A percentile compares a stretch with the other conserved stretches of the same genome.
Conservation (phyloP, 2,797 vertebrate species). For the Sarcophilus harrisii region DNA sequence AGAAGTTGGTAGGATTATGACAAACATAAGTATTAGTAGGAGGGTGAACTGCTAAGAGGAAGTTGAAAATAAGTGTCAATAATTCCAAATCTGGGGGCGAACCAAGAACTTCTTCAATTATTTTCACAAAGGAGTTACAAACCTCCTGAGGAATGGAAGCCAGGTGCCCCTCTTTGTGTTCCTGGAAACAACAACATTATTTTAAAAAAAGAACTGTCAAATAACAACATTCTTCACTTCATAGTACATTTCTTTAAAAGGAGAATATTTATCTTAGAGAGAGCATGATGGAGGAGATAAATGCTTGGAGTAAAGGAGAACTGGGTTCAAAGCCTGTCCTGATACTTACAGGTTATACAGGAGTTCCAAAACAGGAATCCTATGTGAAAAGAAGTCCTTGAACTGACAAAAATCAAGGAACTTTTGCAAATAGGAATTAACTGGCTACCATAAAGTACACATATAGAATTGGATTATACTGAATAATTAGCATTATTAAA, state of each 20-base stretch:
- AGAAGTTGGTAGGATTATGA: slow-evolving; percentile 98
- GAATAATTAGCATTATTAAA: not conserved
- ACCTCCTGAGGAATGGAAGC: slow-evolving; percentile 94
- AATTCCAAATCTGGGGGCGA: slow-evolving; percentile 97
- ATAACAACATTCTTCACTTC: slow-evolving; percentile 52
- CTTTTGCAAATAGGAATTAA: not conserved
- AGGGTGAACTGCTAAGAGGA: slow-evolving; percentile 97
- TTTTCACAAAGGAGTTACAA: slow-evolving; percentile 97
- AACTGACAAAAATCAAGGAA: not conserved
- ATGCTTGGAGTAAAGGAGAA: not conserved
- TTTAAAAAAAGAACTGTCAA: slow-evolving; percentile 53
- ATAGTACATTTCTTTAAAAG: slow-evolving; percentile 25
- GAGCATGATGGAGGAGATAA: not conserved
- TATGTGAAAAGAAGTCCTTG: not conserved
- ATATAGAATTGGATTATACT: not conserved
- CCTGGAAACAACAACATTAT: slow-evolving; percentile 85
- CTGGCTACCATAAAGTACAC: not conserved
- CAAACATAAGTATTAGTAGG: slow-evolving; percentile 99
- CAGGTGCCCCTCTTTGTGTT: slow-evolving; percentile 94
- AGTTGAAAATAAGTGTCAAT: slow-evolving; percentile 94
- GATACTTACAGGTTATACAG: not conserved
- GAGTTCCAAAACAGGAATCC: not conserved
- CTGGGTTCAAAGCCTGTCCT: not conserved
- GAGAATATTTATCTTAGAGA: slow-evolving; percentile 7
- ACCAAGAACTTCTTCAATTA: slow-evolving; percentile 98